Percentiles rank a stretch among this genome's conserved stretches.
These are phyloP conservation scores for Coelopa frigida DNA, from an alignment of 1,140 invertebrate species.

Conservation along the genomic window DNA sequence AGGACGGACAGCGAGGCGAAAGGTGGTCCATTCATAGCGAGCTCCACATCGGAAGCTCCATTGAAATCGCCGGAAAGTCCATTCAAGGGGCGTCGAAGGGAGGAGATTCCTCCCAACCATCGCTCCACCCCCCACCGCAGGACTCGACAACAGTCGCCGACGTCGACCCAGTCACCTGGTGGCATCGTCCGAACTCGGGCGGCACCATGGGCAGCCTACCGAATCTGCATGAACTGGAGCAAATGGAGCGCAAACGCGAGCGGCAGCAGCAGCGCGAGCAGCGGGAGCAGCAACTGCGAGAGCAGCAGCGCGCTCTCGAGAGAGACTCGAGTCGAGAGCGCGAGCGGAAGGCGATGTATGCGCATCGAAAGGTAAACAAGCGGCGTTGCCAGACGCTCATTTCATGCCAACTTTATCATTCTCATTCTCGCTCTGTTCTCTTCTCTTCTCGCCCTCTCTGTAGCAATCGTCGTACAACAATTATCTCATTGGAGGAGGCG, in stretches of 20 bases:
- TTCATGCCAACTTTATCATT: neutral
- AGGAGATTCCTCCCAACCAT: too few relatives aligned
- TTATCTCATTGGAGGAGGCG: conserved; percentile 25
- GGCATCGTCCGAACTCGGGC: neutral
- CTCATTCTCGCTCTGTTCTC: neutral
- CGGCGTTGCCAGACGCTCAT: neutral
- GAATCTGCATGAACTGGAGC: conserved; percentile 53
- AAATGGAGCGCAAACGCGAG: conserved; percentile 38
- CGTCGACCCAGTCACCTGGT: too few relatives aligned
- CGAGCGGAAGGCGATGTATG: conserved; percentile 29
- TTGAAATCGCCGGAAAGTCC: too few relatives aligned
- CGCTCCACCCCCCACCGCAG: too few relatives aligned
- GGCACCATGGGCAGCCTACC: conserved; percentile 56
- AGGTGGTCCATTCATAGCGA: too few relatives aligned
- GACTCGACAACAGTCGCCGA: neutral
- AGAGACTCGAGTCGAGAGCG: conserved; percentile 35
- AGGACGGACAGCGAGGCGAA: too few relatives aligned
- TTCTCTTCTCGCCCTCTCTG: neutral
- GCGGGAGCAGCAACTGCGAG: conserved; percentile 30
- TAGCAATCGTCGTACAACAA: conserved; percentile 40
- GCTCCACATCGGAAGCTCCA: too few relatives aligned
- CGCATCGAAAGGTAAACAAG: conserved; percentile 35
- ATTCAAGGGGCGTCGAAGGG: too few relatives aligned
- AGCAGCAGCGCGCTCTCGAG: conserved; percentile 36
- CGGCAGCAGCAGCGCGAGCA: conserved; percentile 39